Percentiles rank a stretch among this genome's conserved stretches.
These are phyloP conservation scores for Tragelaphus buxtoni DNA, from an alignment of 2,113 vertebrate genomes.

Conservation along the genomic window DNA sequence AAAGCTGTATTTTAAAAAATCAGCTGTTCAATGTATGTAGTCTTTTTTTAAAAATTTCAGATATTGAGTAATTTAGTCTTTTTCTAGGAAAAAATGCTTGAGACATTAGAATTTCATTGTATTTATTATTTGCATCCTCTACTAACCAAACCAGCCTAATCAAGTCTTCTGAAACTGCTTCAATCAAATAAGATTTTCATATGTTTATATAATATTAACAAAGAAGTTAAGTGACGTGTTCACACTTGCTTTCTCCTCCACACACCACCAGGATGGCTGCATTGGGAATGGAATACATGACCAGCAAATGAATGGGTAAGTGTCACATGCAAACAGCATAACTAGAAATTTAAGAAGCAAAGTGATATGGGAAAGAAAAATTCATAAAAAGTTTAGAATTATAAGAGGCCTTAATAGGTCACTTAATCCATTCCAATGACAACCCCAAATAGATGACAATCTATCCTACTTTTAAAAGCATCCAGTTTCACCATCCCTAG, in stretches of 20 bases:
- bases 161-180: constrained; percentile 20
- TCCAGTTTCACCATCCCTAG: constrained; percentile 49
- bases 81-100: not conserved
- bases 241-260: constrained; percentile 31
- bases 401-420: constrained; percentile 10
- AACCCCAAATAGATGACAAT: constrained; percentile 35
- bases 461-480: constrained; percentile 33
- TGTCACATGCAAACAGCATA: constrained; percentile 2
- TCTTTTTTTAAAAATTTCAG: not conserved
- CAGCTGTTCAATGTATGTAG: not conserved
- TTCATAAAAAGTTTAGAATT: constrained; percentile 54
- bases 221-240: not conserved
- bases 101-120: not conserved
- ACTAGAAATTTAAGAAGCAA: constrained; percentile 53
- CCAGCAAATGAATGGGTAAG: constrained; percentile 19
- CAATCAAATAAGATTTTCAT: constrained; percentile 1
- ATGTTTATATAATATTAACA: constrained; percentile 4
- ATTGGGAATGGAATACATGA: not conserved
- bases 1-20: constrained; percentile 39
- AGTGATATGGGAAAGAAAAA: constrained; percentile 52
- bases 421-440: constrained; percentile 42
- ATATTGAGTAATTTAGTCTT: constrained; percentile 9
- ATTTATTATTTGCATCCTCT: not conserved
- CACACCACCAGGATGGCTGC: not conserved
- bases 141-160: constrained; percentile 14